Percentiles rank a stretch among this genome's conserved stretches.
Conservation (phyloP, 2,888 invertebrate species). For the Limenitis arthemis region DNA sequence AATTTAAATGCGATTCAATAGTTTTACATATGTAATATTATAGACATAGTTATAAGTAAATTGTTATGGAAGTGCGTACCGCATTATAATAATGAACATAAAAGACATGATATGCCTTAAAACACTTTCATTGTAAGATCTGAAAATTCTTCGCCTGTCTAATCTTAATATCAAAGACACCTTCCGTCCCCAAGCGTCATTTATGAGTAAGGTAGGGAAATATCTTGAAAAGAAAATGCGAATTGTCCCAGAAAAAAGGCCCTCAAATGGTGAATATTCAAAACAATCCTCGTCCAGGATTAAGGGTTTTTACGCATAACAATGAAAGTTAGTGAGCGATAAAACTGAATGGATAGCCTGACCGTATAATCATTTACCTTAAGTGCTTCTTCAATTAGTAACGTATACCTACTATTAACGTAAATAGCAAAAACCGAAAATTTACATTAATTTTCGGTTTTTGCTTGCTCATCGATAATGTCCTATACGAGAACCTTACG, state of each 20-base stretch:
- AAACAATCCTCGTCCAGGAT: constrained; percentile 45
- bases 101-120: neutral
- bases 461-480: neutral
- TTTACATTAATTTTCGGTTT: neutral
- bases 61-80: too few species aligned
- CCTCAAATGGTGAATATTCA: constrained; percentile 39
- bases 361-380: constrained; percentile 8
- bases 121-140: constrained; percentile 6
- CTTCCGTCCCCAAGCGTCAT: constrained; percentile 12
- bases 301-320: constrained; percentile 46
- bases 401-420: neutral
- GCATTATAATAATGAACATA: neutral
- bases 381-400: constrained; percentile 8
- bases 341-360: constrained; percentile 13
- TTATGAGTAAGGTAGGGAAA: constrained; percentile 20
- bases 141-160: constrained; percentile 12
- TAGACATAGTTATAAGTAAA: too few species aligned
- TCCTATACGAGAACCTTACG: too few species aligned
- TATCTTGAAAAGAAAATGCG: constrained; percentile 26
- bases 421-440: neutral
- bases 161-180: constrained; percentile 19
- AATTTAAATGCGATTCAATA: too few species aligned
- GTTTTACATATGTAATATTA: too few species aligned
- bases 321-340: constrained; percentile 28
- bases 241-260: constrained; percentile 29